phyloP scores from a whole-genome alignment of 2,888 invertebrate genomes.

The Leucoma salicis region DNA sequence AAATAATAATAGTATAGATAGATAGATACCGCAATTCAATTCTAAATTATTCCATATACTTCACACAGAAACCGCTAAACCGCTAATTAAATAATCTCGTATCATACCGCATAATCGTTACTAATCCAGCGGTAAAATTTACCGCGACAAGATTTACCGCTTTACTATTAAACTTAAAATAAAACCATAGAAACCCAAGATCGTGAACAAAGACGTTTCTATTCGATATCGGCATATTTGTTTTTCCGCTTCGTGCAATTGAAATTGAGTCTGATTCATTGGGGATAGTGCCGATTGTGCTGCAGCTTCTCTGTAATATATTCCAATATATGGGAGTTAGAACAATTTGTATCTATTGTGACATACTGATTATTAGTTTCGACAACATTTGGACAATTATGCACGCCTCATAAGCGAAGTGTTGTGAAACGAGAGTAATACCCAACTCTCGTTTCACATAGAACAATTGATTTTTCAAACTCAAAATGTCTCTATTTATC shows the following conservation, averaged over 20 bases:
- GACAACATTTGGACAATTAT: no score
- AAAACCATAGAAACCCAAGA: slow-evolving; percentile 22
- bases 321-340: slow-evolving; percentile 53
- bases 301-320: slow-evolving; percentile 26
- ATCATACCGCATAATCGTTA: slow-evolving; percentile 8
- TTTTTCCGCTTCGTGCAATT: slow-evolving; percentile 8
- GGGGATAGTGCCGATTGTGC: slow-evolving; percentile 15
- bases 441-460: no score
- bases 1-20: neutral
- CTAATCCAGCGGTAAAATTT: slow-evolving; percentile 2
- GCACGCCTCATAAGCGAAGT: no score
- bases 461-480: no score
- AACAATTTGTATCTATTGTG: slow-evolving; percentile 52
- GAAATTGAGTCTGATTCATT: slow-evolving; percentile 9
- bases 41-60: slow-evolving; percentile 5
- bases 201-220: slow-evolving; percentile 20
- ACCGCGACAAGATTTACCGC: slow-evolving; percentile 12
- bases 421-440: no score
- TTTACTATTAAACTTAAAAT: slow-evolving; percentile 19
- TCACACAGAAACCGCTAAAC: slow-evolving; percentile 8
- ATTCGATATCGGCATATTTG: slow-evolving; percentile 30
- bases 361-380: slow-evolving; percentile 42
- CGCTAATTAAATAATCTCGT: slow-evolving; percentile 10
- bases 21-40: neutral
- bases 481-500: no score